Conservation (phyloP, 2,888 invertebrate genomes). For the Spialia ferax region DNA sequence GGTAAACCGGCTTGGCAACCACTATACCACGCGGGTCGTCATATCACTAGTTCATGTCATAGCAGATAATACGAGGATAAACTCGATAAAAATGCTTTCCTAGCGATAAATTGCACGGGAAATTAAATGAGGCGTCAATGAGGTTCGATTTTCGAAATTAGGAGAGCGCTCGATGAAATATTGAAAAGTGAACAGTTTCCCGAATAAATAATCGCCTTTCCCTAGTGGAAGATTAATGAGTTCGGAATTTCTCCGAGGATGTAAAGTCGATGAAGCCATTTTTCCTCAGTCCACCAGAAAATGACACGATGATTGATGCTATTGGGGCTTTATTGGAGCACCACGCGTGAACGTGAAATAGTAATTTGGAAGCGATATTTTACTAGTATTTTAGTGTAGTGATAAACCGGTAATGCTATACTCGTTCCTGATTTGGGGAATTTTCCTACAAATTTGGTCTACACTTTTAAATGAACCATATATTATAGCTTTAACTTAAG, state of each 20-base stretch:
- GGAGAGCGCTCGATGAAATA: slow-evolving; percentile 37
- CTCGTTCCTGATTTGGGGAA: not conserved
- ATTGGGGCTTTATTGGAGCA: slow-evolving; percentile 42
- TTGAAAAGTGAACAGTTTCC: slow-evolving; percentile 59
- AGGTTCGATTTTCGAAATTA: slow-evolving; percentile 31
- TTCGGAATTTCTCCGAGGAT: slow-evolving; percentile 70
- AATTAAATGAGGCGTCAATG: slow-evolving; percentile 14
- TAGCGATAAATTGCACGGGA: slow-evolving; percentile 11
- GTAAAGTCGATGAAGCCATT: slow-evolving; percentile 79
- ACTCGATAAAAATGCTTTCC: not conserved
- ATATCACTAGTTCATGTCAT: no score
- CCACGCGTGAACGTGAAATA: slow-evolving; percentile 20
- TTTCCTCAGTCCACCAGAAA: slow-evolving; percentile 76
- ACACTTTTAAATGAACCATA: no score
- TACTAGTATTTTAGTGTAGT: not conserved
- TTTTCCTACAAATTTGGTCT: not conserved
- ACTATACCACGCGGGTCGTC: no score
- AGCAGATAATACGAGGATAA: not conserved
- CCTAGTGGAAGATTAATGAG: slow-evolving; percentile 72
- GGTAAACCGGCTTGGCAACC: no score
- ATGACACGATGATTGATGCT: slow-evolving; percentile 77
- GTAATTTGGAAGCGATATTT: slow-evolving; percentile 19
- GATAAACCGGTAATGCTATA: not conserved
- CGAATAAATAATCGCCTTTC: slow-evolving; percentile 67
- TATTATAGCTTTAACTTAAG: no score